These are phyloP conservation scores for Eupithecia subfuscata DNA, from an alignment of 2,888 invertebrate species.

Conservation along the genomic window DNA sequence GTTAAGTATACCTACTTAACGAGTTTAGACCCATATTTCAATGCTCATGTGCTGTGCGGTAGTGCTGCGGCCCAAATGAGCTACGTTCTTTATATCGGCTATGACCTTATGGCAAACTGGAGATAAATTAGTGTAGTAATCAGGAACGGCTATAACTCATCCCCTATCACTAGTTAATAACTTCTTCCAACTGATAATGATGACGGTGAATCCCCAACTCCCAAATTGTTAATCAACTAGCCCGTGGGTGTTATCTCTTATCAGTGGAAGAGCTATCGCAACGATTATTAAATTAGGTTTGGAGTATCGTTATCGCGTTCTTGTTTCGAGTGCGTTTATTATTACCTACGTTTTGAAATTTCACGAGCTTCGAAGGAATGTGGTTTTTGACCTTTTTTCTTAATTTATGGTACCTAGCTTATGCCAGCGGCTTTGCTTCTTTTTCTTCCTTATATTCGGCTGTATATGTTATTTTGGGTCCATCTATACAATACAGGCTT, in stretches of 20 bases:
- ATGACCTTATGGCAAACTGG: neutral
- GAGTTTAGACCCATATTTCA: too few species aligned
- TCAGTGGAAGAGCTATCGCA: conserved; percentile 52
- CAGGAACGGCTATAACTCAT: neutral
- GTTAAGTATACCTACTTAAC: too few species aligned
- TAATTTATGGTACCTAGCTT: too few species aligned
- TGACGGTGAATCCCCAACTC: conserved; percentile 1
- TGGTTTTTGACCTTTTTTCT: neutral
- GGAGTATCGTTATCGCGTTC: conserved; percentile 46
- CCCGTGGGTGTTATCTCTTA: conserved; percentile 47
- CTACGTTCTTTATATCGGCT: too few species aligned
- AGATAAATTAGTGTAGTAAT: neutral
- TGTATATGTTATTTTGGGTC: too few species aligned
- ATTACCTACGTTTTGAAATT: conserved; percentile 11
- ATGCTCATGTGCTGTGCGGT: too few species aligned
- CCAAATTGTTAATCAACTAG: conserved; percentile 21
- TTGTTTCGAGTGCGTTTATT: conserved; percentile 44
- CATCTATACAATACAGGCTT: too few species aligned
- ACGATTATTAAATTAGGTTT: conserved; percentile 68
- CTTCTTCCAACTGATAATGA: conserved; percentile 9
- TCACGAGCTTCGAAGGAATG: neutral
- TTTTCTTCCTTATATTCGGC: too few species aligned
- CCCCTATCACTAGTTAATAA: conserved; percentile 3
- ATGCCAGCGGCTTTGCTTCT: too few species aligned
- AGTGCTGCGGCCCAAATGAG: too few species aligned